A percentile compares a stretch with the other conserved stretches of the same genome.
Evolutionary conservation across 2,888 invertebrate genomes (phyloP).

Genomic region (Erebia epiphron): DNA sequence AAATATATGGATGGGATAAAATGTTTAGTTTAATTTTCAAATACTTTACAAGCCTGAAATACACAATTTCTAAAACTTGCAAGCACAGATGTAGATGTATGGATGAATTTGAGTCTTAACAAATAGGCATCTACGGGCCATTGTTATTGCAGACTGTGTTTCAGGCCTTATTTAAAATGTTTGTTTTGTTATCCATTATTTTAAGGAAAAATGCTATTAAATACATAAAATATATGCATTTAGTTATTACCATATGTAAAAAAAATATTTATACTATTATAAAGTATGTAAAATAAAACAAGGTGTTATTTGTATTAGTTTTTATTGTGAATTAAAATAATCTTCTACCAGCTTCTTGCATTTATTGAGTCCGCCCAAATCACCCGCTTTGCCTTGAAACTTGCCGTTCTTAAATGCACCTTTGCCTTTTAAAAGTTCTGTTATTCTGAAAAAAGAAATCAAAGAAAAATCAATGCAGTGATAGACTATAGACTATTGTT

Average conservation of each 20-base stretch:
- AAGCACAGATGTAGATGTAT: no score
- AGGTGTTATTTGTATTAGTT: conserved; percentile 28
- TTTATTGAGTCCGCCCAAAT: conserved; percentile 84
- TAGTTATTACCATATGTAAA: neutral
- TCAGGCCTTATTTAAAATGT: neutral
- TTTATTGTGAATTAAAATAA: conserved; percentile 70
- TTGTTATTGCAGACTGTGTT: neutral
- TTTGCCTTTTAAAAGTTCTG: conserved; percentile 88
- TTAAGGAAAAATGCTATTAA: conserved; percentile 1
- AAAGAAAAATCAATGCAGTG: neutral
- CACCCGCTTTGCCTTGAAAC: conserved; percentile 90
- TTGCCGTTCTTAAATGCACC: conserved; percentile 88
- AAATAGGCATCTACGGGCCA: no score
- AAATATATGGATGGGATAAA: neutral
- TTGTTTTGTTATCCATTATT: neutral
- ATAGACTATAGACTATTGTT: no score
- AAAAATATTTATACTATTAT: neutral
- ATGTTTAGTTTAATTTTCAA: neutral
- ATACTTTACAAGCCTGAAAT: no score
- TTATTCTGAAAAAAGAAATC: conserved; percentile 78
- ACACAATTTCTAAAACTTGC: no score
- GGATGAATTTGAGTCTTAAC: no score
- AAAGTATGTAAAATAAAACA: conserved; percentile 12
- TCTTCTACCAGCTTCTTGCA: conserved; percentile 84
- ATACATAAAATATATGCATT: neutral